Percentiles rank a stretch among this genome's conserved stretches.
phyloP scores from a whole-genome alignment of 2,797 vertebrate genomes.

The Gymnocypris eckloni region DNA sequence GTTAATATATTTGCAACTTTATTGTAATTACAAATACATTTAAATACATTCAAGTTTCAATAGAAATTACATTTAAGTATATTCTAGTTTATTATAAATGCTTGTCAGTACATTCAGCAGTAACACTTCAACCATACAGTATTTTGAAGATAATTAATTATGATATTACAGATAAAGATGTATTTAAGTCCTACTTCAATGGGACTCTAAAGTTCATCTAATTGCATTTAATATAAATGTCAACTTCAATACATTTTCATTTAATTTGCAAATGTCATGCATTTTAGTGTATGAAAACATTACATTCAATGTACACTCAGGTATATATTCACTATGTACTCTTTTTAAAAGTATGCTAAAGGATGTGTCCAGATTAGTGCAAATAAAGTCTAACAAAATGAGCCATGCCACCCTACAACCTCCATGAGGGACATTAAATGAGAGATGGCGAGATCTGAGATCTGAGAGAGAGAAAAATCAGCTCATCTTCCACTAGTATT shows the following conservation, averaged over 20 bases:
- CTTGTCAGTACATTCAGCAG: neutral
- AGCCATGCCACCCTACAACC: neutral
- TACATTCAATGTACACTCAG: neutral
- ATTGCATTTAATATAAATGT: neutral
- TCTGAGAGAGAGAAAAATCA: neutral
- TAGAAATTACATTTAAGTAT: too few species aligned
- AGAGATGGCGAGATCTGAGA: neutral
- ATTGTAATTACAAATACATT: neutral
- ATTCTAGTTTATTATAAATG: neutral
- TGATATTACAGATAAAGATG: neutral
- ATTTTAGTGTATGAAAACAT: neutral
- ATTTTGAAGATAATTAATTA: neutral
- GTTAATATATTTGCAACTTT: neutral
- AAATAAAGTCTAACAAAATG: neutral
- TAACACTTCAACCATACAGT: neutral
- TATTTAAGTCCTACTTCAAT: neutral
- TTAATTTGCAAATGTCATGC: too few species aligned
- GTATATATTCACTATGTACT: neutral
- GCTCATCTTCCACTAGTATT: slow-evolving; percentile 28
- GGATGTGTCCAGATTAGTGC: neutral
- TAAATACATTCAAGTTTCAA: neutral
- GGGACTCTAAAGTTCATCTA: neutral
- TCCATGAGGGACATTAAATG: neutral
- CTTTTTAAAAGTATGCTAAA: neutral
- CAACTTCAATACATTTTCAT: too few species aligned